phyloP scores from a whole-genome alignment of 1,140 invertebrate genomes.

The Augochlora pura region DNA sequence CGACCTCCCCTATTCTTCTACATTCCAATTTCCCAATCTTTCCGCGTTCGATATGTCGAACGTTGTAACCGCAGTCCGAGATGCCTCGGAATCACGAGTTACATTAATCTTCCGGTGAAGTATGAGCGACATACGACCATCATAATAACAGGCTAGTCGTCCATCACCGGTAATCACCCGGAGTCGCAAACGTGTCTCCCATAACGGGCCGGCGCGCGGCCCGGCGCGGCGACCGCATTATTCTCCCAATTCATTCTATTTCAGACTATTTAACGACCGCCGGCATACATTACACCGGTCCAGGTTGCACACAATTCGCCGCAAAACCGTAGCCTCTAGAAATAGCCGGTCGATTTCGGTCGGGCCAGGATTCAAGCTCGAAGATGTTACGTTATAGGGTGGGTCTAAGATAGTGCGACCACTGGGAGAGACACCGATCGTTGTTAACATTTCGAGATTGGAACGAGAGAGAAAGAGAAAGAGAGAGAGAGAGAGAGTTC shows the following conservation, averaged over 20 bases:
- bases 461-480: no score
- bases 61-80: neutral
- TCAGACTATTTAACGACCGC: conserved; percentile 31
- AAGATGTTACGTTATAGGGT: conserved; percentile 33
- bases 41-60: neutral
- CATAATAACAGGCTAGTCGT: neutral
- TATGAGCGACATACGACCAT: neutral
- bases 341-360: conserved; percentile 28
- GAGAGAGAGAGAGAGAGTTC: no score
- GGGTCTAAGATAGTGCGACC: no score
- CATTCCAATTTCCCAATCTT: no score
- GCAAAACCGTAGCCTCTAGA: conserved; percentile 28
- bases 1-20: no score
- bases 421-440: no score
- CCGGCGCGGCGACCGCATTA: neutral
- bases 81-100: neutral
- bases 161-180: neutral
- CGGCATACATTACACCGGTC: neutral
- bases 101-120: neutral
- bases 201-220: neutral
- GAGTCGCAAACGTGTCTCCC: neutral
- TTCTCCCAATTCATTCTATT: conserved; percentile 39
- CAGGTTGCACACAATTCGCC: conserved; percentile 24
- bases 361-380: conserved; percentile 11
- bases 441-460: no score